phyloP scores from a whole-genome alignment of 2,797 vertebrate species.

The Capromys pilorides region DNA sequence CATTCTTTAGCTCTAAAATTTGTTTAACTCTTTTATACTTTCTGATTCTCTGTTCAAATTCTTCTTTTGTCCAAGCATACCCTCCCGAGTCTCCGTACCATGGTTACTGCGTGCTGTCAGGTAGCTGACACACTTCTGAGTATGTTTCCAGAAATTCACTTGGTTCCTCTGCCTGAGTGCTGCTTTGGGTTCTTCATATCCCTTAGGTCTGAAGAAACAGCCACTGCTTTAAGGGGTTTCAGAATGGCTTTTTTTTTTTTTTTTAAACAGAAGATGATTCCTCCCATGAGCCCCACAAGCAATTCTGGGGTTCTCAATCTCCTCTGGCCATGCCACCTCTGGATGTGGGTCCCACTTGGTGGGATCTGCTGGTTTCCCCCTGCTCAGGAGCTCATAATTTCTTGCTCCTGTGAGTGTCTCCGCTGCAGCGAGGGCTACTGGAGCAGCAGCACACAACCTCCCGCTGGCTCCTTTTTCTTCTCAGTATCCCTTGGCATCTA shows the following conservation, averaged over 20 bases:
- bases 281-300: not conserved
- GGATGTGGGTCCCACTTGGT: not conserved
- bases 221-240: not conserved
- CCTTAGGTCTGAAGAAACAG: not conserved
- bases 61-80: not conserved
- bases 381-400: not conserved
- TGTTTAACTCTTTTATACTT: not conserved
- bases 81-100: not conserved
- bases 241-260: not conserved
- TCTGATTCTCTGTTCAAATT: not conserved
- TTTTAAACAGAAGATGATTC: not conserved
- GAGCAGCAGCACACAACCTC: not conserved
- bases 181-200: not conserved
- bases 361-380: not conserved
- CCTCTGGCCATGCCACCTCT: not conserved
- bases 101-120: not conserved
- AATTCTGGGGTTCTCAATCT: not conserved
- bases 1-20: not conserved
- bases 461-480: not conserved
- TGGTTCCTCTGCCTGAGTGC: not conserved
- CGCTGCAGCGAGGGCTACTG: not conserved
- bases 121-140: not conserved
- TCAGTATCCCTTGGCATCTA: not conserved
- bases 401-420: not conserved
- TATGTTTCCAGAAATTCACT: not conserved